These are phyloP conservation scores for Jacana jacana DNA, from an alignment of 2,113 vertebrate species.

Conservation along the genomic window DNA sequence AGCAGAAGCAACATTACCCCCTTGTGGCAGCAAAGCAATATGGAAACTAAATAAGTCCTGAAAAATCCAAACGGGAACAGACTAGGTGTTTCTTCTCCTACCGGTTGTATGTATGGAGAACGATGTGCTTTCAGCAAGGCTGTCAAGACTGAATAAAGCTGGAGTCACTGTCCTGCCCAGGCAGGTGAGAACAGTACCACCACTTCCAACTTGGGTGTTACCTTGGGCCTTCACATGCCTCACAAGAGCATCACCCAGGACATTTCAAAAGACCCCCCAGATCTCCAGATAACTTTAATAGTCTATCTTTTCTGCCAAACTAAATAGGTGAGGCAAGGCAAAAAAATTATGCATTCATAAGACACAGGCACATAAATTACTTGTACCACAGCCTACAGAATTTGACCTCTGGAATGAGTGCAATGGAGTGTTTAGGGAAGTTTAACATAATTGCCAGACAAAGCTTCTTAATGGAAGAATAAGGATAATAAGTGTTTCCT, in stretches of 20 bases:
- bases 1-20: constrained; percentile 58
- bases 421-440: not conserved
- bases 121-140: not conserved
- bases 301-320: not conserved
- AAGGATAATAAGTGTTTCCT: not conserved
- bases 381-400: not conserved
- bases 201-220: not conserved
- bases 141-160: not conserved
- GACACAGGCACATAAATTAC: not conserved
- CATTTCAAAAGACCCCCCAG: not conserved
- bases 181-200: not conserved
- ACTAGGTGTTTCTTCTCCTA: not conserved
- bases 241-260: not conserved
- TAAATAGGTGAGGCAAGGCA: not conserved
- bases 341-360: not conserved
- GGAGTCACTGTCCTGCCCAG: not conserved
- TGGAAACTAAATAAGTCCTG: not conserved
- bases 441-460: not conserved
- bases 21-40: constrained; percentile 40
- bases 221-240: not conserved
- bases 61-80: not conserved
- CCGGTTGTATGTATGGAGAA: not conserved
- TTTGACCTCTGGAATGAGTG: not conserved
- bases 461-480: not conserved
- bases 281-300: not conserved